These are phyloP conservation scores for Menidia menidia DNA, from an alignment of 2,797 vertebrate genomes.

Conservation along the genomic window DNA sequence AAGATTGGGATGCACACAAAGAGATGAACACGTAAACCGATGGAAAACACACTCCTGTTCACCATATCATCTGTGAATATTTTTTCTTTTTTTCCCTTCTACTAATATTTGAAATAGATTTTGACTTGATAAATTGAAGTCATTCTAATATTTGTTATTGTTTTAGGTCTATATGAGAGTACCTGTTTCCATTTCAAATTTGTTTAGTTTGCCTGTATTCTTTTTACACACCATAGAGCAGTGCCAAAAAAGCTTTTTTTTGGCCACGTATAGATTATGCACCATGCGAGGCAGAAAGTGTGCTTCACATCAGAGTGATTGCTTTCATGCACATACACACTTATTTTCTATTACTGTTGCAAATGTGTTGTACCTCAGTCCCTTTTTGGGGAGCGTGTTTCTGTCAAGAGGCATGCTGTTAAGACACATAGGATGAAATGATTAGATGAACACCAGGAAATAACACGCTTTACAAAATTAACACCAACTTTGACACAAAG, in stretches of 20 bases:
- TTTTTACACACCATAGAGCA: not conserved
- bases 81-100: too few relatives aligned
- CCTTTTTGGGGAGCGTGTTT: constrained; percentile 99
- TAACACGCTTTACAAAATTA: constrained; percentile 32
- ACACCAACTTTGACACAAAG: constrained; percentile 33
- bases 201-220: not conserved
- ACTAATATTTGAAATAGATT: too few relatives aligned
- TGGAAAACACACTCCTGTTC: not conserved
- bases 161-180: not conserved
- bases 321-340: constrained; percentile 35
- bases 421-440: constrained; percentile 92
- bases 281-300: not conserved
- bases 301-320: constrained; percentile 5
- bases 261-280: not conserved
- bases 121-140: too few relatives aligned
- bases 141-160: too few relatives aligned
- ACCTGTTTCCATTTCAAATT: not conserved
- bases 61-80: not conserved
- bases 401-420: constrained; percentile 99
- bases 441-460: constrained; percentile 64
- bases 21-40: constrained; percentile 16
- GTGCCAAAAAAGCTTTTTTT: not conserved
- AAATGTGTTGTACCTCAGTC: constrained; percentile 91
- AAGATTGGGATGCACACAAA: constrained; percentile 24
- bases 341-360: constrained; percentile 20